A percentile compares a stretch with the other conserved stretches of the same genome.
Evolutionary conservation across 1,140 invertebrate genomes (phyloP).

Genomic region (Musca vetustissima): DNA sequence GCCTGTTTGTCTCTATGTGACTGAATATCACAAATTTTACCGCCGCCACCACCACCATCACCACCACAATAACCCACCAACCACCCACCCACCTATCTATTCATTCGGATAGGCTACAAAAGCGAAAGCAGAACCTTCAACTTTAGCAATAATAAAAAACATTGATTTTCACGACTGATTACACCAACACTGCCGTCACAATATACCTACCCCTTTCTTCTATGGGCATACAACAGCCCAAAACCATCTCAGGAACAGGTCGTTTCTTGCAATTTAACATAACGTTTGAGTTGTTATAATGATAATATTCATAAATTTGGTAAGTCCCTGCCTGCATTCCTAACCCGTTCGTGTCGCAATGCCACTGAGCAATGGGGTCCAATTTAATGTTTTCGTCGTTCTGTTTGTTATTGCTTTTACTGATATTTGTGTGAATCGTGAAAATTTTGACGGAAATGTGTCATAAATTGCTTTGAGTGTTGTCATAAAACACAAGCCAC

Average conservation of each 20-base stretch:
- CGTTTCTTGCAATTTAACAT: background rate
- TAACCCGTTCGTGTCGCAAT: background rate
- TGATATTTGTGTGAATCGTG: conserved; percentile 34
- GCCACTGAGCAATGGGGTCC: background rate
- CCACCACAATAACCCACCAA: too few relatives aligned
- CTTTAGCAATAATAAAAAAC: conserved; percentile 17
- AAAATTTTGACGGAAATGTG: conserved; percentile 52
- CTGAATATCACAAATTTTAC: conserved; percentile 19
- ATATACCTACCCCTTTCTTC: background rate
- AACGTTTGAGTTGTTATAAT: conserved; percentile 17
- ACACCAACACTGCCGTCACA: background rate
- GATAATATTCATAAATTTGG: conserved; percentile 17
- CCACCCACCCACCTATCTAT: background rate
- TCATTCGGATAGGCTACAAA: background rate
- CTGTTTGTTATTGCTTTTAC: conserved; percentile 6
- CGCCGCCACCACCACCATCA: conserved; percentile 1
- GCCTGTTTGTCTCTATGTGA: conserved; percentile 31
- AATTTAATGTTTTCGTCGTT: too few relatives aligned
- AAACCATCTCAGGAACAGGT: conserved; percentile 3
- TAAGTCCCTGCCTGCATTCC: background rate
- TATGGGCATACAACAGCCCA: background rate
- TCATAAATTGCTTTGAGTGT: conserved; percentile 50
- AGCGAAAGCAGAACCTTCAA: conserved; percentile 1
- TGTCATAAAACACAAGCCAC: conserved; percentile 35
- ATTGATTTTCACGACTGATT: conserved; percentile 27